Percentiles rank a stretch among this genome's conserved stretches.
Conservation (phyloP, 1,140 invertebrate species). For the Hylyphantes graminicola region DNA sequence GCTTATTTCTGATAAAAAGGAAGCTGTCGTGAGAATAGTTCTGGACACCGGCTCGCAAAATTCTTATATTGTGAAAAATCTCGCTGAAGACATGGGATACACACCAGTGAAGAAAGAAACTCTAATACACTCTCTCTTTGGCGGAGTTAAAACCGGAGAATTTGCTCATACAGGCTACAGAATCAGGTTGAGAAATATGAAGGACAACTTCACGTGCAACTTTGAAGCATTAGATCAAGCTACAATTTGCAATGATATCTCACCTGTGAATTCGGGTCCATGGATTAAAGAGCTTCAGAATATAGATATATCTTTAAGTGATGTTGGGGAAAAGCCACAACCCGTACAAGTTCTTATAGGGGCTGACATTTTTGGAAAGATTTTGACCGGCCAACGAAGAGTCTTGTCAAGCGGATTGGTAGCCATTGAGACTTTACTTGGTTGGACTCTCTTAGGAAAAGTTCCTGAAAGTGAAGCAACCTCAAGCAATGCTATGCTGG, state of each 20-base stretch:
- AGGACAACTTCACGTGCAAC: constrained; percentile 14
- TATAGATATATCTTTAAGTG: constrained; percentile 3
- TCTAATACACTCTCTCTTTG: constrained; percentile 17
- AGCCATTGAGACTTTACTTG: constrained; percentile 65
- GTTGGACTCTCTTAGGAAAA: constrained; percentile 66
- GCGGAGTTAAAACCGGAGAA: constrained; percentile 12
- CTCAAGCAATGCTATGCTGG: neutral
- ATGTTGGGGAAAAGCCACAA: neutral
- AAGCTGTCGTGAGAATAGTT: too few relatives aligned
- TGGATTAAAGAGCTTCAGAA: constrained; percentile 32
- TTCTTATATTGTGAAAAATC: neutral
- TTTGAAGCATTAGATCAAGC: constrained; percentile 4
- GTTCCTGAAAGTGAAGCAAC: constrained; percentile 1
- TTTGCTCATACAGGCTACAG: constrained; percentile 28
- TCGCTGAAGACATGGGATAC: constrained; percentile 6
- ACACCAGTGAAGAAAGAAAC: constrained; percentile 5
- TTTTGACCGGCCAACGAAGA: constrained; percentile 65
- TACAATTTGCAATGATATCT: constrained; percentile 7
- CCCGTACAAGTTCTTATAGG: neutral
- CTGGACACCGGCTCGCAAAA: too few relatives aligned
- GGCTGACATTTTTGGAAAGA: neutral
- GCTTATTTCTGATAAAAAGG: too few relatives aligned
- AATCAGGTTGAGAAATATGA: constrained; percentile 24
- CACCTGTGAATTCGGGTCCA: constrained; percentile 11
- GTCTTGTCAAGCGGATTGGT: constrained; percentile 63